Conservation (phyloP, 1,140 invertebrate genomes). For the Chrysoperla carnea region DNA sequence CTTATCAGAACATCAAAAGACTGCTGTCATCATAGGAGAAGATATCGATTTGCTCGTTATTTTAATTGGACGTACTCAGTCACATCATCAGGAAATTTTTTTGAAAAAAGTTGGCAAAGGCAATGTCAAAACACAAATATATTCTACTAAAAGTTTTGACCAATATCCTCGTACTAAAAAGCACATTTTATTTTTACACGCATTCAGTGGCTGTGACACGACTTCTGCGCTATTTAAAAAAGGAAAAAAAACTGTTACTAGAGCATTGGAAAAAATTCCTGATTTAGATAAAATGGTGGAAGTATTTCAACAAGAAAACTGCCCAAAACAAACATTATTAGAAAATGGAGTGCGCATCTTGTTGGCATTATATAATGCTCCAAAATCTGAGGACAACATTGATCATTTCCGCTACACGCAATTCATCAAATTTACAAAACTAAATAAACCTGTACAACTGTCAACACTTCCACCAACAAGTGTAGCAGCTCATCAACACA, state of each 20-base stretch:
- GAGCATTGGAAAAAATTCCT: slow-evolving; percentile 10
- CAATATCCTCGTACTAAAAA: slow-evolving; percentile 14
- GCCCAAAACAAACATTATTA: slow-evolving; percentile 12
- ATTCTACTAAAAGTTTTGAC: slow-evolving; percentile 13
- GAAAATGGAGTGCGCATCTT: slow-evolving; percentile 14
- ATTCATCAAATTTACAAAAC: slow-evolving; percentile 2
- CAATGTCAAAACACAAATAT: slow-evolving; percentile 15
- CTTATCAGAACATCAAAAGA: slow-evolving; percentile 14
- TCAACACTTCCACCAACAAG: slow-evolving; percentile 11
- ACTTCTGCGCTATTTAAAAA: slow-evolving; percentile 19
- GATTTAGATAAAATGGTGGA: slow-evolving; percentile 14
- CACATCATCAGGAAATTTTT: background rate
- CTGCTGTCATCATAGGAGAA: slow-evolving; percentile 17
- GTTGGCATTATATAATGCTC: slow-evolving; percentile 17
- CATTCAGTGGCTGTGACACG: slow-evolving; percentile 20
- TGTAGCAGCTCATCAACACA: slow-evolving; percentile 18
- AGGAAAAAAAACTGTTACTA: slow-evolving; percentile 14
- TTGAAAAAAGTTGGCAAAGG: slow-evolving; percentile 8
- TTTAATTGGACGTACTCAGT: slow-evolving; percentile 16
- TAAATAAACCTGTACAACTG: slow-evolving; percentile 5
- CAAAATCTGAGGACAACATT: slow-evolving; percentile 13
- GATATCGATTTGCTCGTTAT: slow-evolving; percentile 21
- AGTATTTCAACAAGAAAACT: slow-evolving; percentile 19
- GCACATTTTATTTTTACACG: slow-evolving; percentile 18
- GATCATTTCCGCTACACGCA: slow-evolving; percentile 1